Percentiles rank a stretch among this genome's conserved stretches.
Evolutionary conservation across 2,113 vertebrate species (phyloP).

Genomic region (Amia ocellicauda): DNA sequence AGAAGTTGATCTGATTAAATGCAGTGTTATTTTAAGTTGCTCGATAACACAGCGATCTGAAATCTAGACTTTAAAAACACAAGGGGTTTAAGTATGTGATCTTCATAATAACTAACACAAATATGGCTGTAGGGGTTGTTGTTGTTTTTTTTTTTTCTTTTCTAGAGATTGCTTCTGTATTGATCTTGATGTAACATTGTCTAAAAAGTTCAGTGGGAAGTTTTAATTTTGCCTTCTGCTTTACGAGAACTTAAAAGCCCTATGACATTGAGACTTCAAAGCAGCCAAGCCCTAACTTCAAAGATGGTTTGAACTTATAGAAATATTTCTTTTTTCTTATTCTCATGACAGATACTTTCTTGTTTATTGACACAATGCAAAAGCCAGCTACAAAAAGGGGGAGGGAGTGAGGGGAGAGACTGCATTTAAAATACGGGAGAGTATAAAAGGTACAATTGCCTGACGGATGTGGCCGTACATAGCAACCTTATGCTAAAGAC

Average conservation of each 20-base stretch:
- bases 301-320: slow-evolving; percentile 51
- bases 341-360: slow-evolving; percentile 39
- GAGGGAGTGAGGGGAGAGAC: slow-evolving; percentile 1
- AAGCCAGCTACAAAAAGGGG: slow-evolving; percentile 15
- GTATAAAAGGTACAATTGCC: slow-evolving; percentile 14
- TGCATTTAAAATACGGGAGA: slow-evolving; percentile 29
- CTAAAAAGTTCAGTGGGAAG: slow-evolving; percentile 29
- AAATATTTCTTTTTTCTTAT: slow-evolving; percentile 50
- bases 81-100: background rate
- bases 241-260: slow-evolving; percentile 47
- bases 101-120: slow-evolving; percentile 30
- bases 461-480: slow-evolving; percentile 24
- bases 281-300: slow-evolving; percentile 46
- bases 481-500: slow-evolving; percentile 30
- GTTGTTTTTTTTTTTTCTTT: slow-evolving; percentile 19
- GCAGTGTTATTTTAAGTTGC: slow-evolving; percentile 16
- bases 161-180: slow-evolving; percentile 25
- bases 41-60: slow-evolving; percentile 22
- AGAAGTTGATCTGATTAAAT: background rate
- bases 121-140: slow-evolving; percentile 22
- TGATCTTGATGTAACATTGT: slow-evolving; percentile 29
- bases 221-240: slow-evolving; percentile 34
- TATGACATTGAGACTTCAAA: slow-evolving; percentile 66
- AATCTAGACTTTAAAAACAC: slow-evolving; percentile 24
- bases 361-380: slow-evolving; percentile 44